Conservation (phyloP, 2,888 invertebrate species). For the Morpho achilles region DNA sequence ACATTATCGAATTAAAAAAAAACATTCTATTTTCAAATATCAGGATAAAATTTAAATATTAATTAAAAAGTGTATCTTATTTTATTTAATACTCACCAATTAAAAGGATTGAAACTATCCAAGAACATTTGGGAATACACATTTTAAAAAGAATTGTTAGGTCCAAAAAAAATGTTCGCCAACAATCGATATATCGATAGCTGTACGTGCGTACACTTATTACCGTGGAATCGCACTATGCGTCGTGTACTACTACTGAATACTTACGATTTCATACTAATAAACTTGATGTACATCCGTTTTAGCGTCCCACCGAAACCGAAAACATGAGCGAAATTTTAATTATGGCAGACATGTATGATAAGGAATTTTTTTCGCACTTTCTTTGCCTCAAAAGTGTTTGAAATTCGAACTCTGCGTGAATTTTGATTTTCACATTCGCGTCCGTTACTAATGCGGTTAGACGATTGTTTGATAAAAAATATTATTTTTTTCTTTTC, state of each 20-base stretch:
- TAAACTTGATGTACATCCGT: constrained; percentile 9
- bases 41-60: no score
- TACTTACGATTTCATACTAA: constrained; percentile 6
- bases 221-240: constrained; percentile 2
- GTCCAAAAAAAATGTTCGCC: background rate
- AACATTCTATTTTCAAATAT: no score
- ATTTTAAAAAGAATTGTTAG: constrained; percentile 6
- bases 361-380: background rate
- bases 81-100: constrained; percentile 10
- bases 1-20: no score
- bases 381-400: constrained; percentile 1
- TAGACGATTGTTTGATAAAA: constrained; percentile 7
- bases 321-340: constrained; percentile 3
- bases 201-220: background rate
- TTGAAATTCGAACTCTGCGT: background rate
- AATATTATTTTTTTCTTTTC: background rate
- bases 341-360: constrained; percentile 3
- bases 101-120: constrained; percentile 8
- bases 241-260: constrained; percentile 8
- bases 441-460: constrained; percentile 6
- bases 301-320: constrained; percentile 10
- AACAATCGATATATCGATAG: background rate
- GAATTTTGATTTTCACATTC: background rate
- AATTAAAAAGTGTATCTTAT: no score
- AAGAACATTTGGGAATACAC: constrained; percentile 17